Evolutionary conservation across 2,797 vertebrate species (phyloP).

Genomic region (Amniataba percoides): DNA sequence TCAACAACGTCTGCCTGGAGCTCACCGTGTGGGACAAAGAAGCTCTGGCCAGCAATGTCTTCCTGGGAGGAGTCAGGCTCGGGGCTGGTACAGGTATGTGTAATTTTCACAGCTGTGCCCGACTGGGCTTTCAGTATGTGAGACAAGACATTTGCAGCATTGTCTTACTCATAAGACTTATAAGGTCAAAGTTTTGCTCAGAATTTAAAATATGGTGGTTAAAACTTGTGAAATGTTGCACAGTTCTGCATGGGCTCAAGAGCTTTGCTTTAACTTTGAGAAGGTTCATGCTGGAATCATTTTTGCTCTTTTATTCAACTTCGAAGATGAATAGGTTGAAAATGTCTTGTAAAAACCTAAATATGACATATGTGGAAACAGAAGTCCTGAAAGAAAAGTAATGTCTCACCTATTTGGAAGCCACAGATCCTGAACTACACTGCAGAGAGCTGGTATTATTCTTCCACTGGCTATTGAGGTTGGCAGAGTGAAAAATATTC

Average conservation of each 20-base stretch:
- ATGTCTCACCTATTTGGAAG: neutral
- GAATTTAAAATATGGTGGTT: slow-evolving; percentile 18
- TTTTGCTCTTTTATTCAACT: neutral
- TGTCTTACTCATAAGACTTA: neutral
- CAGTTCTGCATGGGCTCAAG: neutral
- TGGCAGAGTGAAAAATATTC: slow-evolving; percentile 25
- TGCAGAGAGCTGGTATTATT: slow-evolving; percentile 6
- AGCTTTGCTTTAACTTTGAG: slow-evolving; percentile 3
- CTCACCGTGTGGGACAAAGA: slow-evolving; percentile 99
- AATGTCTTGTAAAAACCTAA: neutral
- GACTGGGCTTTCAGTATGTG: neutral
- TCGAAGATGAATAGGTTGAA: neutral
- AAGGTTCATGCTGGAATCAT: neutral
- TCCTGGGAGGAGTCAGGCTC: slow-evolving; percentile 94
- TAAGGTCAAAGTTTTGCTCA: neutral
- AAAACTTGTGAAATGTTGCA: neutral
- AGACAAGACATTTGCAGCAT: neutral
- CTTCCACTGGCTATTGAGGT: slow-evolving; percentile 30
- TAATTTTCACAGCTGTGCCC: neutral
- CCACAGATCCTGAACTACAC: slow-evolving; percentile 3
- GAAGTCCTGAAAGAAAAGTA: neutral
- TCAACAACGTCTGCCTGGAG: slow-evolving; percentile 93
- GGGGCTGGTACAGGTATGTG: slow-evolving; percentile 89
- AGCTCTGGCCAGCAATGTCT: slow-evolving; percentile 94
- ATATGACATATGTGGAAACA: neutral